These are phyloP conservation scores for Chelonia mydas DNA, from an alignment of 2,797 vertebrate species.

Conservation along the genomic window DNA sequence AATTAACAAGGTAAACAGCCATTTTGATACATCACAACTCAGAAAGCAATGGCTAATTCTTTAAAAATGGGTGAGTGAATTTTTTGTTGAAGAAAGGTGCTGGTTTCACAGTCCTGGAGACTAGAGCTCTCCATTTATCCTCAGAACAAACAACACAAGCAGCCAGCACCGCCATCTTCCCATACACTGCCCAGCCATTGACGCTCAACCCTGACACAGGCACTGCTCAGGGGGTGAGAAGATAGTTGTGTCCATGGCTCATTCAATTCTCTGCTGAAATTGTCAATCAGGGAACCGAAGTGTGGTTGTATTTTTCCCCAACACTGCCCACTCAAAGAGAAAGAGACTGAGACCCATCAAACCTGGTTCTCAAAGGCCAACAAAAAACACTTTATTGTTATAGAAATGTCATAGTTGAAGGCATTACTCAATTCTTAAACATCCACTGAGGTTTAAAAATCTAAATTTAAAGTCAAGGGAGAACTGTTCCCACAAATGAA, in stretches of 20 bases:
- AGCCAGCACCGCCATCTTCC: background rate
- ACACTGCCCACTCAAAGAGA: background rate
- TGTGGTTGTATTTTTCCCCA: too few species aligned
- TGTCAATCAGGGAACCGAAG: background rate
- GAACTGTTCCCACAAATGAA: background rate
- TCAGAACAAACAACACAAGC: background rate
- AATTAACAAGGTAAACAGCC: background rate
- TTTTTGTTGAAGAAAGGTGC: background rate
- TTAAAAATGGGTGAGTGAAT: background rate
- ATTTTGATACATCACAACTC: background rate
- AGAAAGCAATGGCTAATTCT: background rate
- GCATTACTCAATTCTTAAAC: constrained; percentile 38
- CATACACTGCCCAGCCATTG: background rate
- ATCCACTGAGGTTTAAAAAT: background rate
- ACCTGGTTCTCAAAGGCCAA: background rate
- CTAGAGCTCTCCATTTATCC: background rate
- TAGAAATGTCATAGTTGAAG: constrained; percentile 34
- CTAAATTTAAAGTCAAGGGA: background rate
- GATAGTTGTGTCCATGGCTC: background rate
- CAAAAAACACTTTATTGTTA: background rate
- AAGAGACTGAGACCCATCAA: background rate
- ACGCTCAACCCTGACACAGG: too few species aligned
- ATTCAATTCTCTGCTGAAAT: background rate
- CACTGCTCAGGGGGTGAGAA: background rate
- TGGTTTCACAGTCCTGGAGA: background rate